Percentiles rank a stretch among this genome's conserved stretches.
Evolutionary conservation across 2,888 invertebrate genomes (phyloP).

Genomic region (Calameuta idolon): DNA sequence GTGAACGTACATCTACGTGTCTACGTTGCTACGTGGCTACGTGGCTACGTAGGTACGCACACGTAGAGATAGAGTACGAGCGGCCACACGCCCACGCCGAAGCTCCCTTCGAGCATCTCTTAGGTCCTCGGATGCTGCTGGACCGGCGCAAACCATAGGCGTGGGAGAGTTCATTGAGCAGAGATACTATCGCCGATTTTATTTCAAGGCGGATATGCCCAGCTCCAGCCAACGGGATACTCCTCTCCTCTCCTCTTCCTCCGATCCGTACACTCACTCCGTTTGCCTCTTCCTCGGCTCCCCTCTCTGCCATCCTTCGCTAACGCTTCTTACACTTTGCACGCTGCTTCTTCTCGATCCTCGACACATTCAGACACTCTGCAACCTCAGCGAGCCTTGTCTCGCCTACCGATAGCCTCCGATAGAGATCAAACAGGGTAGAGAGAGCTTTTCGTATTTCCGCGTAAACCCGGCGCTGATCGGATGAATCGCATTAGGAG

Average conservation of each 20-base stretch:
- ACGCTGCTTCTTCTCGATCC: not conserved
- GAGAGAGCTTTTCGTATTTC: not conserved
- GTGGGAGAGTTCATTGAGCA: constrained; percentile 67
- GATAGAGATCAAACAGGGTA: not conserved
- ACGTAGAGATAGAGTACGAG: constrained; percentile 19
- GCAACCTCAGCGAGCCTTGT: not conserved
- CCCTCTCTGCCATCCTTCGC: not conserved
- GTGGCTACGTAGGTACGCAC: constrained; percentile 15
- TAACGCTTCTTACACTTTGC: not conserved
- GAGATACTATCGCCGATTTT: constrained; percentile 67
- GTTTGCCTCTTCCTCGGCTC: not conserved
- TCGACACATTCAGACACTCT: not conserved
- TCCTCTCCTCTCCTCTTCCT: constrained; percentile 7
- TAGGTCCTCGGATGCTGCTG: not conserved
- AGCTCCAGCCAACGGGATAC: constrained; percentile 57
- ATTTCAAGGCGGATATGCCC: constrained; percentile 64
- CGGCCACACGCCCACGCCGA: constrained; percentile 21
- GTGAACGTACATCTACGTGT: constrained; percentile 22
- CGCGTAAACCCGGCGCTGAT: not conserved
- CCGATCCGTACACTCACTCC: not conserved
- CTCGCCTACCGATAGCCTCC: not conserved
- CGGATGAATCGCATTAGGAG: not conserved
- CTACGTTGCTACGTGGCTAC: not conserved
- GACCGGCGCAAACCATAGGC: constrained; percentile 51
- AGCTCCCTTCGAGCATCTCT: not conserved